Base-by-base conservation (phyloP, 2,888 invertebrate species). In the Rhimphoctona megacephalus region DNA sequence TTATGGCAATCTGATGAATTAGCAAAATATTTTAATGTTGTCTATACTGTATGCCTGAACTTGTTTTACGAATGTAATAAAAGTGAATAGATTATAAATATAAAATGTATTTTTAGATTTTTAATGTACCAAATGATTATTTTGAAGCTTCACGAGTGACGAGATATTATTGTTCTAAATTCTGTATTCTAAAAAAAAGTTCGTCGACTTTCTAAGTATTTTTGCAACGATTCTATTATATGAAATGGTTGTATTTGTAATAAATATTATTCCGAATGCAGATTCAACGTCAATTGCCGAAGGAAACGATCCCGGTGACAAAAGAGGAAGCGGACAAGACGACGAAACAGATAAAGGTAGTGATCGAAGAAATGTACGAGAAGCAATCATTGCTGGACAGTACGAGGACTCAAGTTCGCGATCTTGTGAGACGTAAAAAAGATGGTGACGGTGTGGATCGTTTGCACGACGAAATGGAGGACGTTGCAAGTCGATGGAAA, bases 241-340 rank as follows among this genome's bases (percentile, higher is more conserved):
- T 39, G 3, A n/a, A 66, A 33, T 30, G 33, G 19, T 19, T 30
- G 25, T 30, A 19, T 19, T 19, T 30, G 17, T 57, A 14, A 25
- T 57, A 17, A 33, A 72, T 19, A 14, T 70, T 6, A 64, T 39
- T 76, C 30, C 43, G 39, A 82, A 85, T 79, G 0, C 85, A 96
- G 96, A 96, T 97, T 36, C 98, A 98, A 94, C 96, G 98, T 61
- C 97, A 97, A 91, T 94, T 98, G 89, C 98, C 98, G 0, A 98
- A 98, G 92, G 98, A 98, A 88, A 95, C 96, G 0, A 96, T 98
- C 46, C 97, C 97, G 0, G 96, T 95, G 84, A 97, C 97, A 2
- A 98, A 98, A 94, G 98, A 98, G 52, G 98, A 99, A 92, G 98
- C 99, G 0, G 98, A 98, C 91, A 98, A 98, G 93, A 97, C 97